These are phyloP conservation scores for Myotis brandtii DNA, from an alignment of 2,113 vertebrate species.

Conservation along the genomic window DNA sequence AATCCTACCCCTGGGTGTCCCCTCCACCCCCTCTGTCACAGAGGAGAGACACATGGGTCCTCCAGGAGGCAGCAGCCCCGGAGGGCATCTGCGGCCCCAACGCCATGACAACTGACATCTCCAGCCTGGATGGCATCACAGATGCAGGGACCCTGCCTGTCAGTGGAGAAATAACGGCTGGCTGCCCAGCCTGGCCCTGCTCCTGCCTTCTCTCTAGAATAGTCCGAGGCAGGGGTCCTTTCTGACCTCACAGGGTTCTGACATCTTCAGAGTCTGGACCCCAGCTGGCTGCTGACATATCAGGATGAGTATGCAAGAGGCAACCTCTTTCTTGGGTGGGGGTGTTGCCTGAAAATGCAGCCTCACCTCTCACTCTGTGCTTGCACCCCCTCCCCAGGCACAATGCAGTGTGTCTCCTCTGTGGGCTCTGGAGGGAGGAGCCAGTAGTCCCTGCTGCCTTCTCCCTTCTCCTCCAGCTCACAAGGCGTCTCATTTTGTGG, in stretches of 20 bases:
- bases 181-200: neutral
- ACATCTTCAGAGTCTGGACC: neutral
- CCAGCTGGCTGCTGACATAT: neutral
- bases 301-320: neutral
- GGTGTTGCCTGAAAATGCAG: neutral
- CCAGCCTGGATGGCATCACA: neutral
- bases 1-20: neutral
- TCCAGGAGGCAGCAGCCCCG: neutral
- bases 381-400: neutral
- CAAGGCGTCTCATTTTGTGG: neutral
- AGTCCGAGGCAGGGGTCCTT: neutral
- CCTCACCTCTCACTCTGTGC: neutral
- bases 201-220: neutral
- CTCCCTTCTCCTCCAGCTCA: neutral
- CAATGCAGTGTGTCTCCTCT: neutral
- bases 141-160: neutral
- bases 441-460: neutral
- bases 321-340: neutral
- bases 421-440: neutral
- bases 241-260: neutral
- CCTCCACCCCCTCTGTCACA: accelerated
- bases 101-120: accelerated
- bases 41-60: accelerated
- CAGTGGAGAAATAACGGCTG: neutral
- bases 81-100: neutral